Percentiles rank a stretch among this genome's conserved stretches.
Evolutionary conservation across 92 coral and sea anemone species (phyloP).

Genomic region (Siderastrea radians): DNA sequence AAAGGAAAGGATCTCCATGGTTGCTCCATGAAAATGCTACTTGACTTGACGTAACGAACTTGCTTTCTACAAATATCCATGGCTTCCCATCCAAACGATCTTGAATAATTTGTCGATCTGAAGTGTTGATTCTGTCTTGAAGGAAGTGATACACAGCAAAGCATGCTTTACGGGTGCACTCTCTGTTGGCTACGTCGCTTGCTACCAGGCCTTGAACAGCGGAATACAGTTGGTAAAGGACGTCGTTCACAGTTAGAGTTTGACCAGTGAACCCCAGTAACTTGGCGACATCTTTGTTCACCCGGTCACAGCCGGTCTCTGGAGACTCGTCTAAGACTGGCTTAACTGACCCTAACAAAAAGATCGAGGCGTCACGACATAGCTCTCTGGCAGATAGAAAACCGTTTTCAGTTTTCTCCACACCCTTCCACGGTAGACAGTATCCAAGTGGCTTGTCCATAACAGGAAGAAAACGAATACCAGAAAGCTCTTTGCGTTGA

Average conservation of each 20-base stretch:
- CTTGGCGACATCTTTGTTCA: conserved; percentile 73
- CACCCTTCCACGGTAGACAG: conserved; percentile 91
- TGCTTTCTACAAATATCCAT: conserved; percentile 86
- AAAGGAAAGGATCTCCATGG: conserved; percentile 90
- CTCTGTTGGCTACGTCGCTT: conserved; percentile 56
- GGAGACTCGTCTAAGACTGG: conserved; percentile 89
- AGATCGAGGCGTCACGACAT: conserved; percentile 63
- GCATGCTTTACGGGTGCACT: conserved; percentile 77
- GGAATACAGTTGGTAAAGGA: conserved; percentile 81
- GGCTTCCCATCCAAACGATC: conserved; percentile 77
- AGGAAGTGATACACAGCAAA: conserved; percentile 81
- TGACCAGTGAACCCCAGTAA: conserved; percentile 75
- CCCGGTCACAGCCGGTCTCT: conserved; percentile 88
- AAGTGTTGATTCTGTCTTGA: conserved; percentile 73
- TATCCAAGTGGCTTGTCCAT: conserved; percentile 76
- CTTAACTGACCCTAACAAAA: conserved; percentile 83
- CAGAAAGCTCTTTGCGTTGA: conserved; percentile 67
- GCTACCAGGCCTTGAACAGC: conserved; percentile 75
- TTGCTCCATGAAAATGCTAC: conserved; percentile 91
- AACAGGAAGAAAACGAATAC: conserved; percentile 84
- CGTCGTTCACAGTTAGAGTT: conserved; percentile 69
- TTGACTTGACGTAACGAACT: conserved; percentile 83
- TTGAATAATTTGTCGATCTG: conserved; percentile 71
- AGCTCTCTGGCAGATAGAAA: conserved; percentile 77
- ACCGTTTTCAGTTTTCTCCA: conserved; percentile 39